phyloP scores from a whole-genome alignment of 2,888 invertebrate species.

The Drosophila longiperda region DNA sequence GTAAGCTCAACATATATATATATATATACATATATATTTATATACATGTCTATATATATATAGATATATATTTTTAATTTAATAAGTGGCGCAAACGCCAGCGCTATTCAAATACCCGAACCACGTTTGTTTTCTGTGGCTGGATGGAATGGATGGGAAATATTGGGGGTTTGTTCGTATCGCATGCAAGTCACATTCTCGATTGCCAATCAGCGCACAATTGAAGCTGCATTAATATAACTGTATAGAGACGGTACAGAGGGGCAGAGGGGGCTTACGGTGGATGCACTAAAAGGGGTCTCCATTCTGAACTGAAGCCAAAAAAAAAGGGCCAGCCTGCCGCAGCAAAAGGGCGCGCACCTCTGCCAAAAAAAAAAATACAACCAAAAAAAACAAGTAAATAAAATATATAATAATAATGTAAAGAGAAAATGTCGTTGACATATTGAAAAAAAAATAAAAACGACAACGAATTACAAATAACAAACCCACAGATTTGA shows the following conservation, averaged over 20 bases:
- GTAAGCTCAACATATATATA: slow-evolving; percentile 14
- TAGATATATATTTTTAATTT: slow-evolving; percentile 65
- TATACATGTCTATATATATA: background rate
- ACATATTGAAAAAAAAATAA: slow-evolving; percentile 64
- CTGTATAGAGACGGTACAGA: slow-evolving; percentile 4
- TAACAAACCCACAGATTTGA: slow-evolving; percentile 75
- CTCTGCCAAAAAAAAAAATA: slow-evolving; percentile 49
- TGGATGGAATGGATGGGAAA: background rate
- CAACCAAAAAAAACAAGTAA: slow-evolving; percentile 11
- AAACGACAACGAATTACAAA: slow-evolving; percentile 69
- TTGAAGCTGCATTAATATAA: slow-evolving; percentile 80
- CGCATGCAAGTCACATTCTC: slow-evolving; percentile 80
- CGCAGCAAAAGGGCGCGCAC: slow-evolving; percentile 58
- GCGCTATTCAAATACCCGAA: slow-evolving; percentile 67
- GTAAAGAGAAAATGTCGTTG: slow-evolving; percentile 58
- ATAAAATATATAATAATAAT: slow-evolving; percentile 23
- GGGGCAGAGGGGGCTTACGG: slow-evolving; percentile 3
- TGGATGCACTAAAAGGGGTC: slow-evolving; percentile 5
- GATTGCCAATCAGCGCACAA: slow-evolving; percentile 80
- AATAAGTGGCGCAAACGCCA: slow-evolving; percentile 75
- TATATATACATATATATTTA: slow-evolving; percentile 6
- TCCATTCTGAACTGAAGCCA: slow-evolving; percentile 47
- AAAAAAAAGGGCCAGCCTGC: slow-evolving; percentile 45
- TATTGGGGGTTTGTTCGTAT: slow-evolving; percentile 12
- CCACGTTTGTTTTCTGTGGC: slow-evolving; percentile 38